Conservation (phyloP, 92 coral and sea anemone species). For the Zoanthus solanderi region DNA sequence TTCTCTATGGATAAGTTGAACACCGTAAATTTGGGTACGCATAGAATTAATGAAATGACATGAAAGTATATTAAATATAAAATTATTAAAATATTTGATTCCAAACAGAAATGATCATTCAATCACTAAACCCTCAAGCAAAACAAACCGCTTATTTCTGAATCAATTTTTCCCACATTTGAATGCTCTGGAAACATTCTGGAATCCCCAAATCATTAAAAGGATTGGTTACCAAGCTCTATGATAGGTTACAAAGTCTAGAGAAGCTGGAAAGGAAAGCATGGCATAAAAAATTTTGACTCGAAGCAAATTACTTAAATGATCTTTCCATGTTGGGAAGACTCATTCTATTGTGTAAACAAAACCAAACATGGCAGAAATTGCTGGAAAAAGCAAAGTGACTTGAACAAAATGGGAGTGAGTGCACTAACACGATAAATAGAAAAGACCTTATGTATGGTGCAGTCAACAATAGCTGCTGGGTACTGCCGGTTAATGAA, state of each 20-base stretch:
- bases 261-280: slow-evolving; percentile 37
- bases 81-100: too few species aligned
- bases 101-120: slow-evolving; percentile 2
- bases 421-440: slow-evolving; percentile 1
- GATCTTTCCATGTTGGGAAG: slow-evolving; percentile 1
- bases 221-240: slow-evolving; percentile 44
- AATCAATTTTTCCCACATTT: slow-evolving; percentile 29
- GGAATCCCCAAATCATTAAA: slow-evolving; percentile 40
- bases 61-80: too few species aligned
- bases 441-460: neutral
- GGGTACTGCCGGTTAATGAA: too few species aligned
- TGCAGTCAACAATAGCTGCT: too few species aligned
- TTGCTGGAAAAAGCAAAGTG: slow-evolving; percentile 36
- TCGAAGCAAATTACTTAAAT: neutral
- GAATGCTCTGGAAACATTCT: slow-evolving; percentile 40
- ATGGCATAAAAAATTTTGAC: slow-evolving; percentile 1
- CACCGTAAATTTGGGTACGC: too few species aligned
- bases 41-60: too few species aligned
- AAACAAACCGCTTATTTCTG: neutral
- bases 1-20: too few species aligned
- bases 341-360: slow-evolving; percentile 25
- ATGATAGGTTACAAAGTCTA: slow-evolving; percentile 39
- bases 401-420: slow-evolving; percentile 27
- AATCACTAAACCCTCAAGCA: neutral
- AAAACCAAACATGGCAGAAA: slow-evolving; percentile 44